Percentiles rank a stretch among this genome's conserved stretches.
Conservation (phyloP, 1,140 invertebrate species). For the Asobara japonica region DNA sequence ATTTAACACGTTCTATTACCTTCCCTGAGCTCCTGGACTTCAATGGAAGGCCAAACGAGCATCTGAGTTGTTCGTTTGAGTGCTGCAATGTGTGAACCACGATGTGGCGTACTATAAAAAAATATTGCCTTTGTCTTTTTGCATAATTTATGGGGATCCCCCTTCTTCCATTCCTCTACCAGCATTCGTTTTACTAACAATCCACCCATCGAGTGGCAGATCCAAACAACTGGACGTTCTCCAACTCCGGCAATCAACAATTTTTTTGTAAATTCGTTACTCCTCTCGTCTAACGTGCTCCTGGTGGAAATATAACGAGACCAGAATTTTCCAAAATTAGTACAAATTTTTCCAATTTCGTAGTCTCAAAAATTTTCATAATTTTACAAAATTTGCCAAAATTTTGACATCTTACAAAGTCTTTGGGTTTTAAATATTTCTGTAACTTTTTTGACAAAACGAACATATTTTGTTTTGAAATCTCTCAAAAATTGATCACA, state of each 20-base stretch:
- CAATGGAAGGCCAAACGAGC: constrained; percentile 80
- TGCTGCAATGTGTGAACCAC: constrained; percentile 76
- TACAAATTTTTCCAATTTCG: no score
- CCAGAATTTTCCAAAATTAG: no score
- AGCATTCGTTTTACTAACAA: constrained; percentile 83
- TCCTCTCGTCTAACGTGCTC: constrained; percentile 70
- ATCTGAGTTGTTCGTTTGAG: constrained; percentile 68
- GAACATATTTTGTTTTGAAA: no score
- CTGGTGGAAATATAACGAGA: constrained; percentile 36
- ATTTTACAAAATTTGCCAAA: no score
- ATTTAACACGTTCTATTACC: constrained; percentile 61
- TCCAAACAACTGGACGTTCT: constrained; percentile 78
- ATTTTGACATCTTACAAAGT: no score
- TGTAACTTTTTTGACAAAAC: not conserved
- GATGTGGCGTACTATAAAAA: constrained; percentile 85
- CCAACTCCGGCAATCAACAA: constrained; percentile 77
- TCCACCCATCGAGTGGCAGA: constrained; percentile 89
- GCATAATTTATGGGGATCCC: constrained; percentile 66
- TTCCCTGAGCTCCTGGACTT: constrained; percentile 82
- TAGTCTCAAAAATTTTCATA: no score
- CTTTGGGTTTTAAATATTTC: no score
- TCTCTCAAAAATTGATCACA: no score
- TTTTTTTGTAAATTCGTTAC: constrained; percentile 72
- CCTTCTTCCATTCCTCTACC: constrained; percentile 68
- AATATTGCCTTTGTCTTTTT: constrained; percentile 77